Evolutionary conservation across 2,113 vertebrate genomes (phyloP).

Genomic region (Ictalurus punctatus): DNA sequence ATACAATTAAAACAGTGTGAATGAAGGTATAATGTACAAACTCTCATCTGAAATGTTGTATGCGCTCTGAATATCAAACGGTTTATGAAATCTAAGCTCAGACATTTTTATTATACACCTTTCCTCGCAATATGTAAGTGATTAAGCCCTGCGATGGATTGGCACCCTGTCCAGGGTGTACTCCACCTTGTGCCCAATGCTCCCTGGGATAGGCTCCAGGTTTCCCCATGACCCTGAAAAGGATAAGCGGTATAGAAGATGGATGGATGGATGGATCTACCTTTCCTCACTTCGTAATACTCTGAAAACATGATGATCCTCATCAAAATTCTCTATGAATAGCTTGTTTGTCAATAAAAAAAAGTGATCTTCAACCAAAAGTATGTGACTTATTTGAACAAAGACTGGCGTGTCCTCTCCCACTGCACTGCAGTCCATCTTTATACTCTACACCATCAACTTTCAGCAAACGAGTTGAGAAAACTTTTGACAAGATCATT

Average conservation of each 20-base stretch:
- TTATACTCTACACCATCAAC: neutral
- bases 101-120: neutral
- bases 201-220: no score
- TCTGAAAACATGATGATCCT: neutral
- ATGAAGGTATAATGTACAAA: slow-evolving; percentile 1
- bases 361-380: slow-evolving; percentile 17
- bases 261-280: no score
- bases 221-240: no score
- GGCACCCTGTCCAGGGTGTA: no score
- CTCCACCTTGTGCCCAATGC: no score
- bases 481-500: neutral
- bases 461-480: neutral
- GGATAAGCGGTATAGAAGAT: no score
- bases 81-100: neutral
- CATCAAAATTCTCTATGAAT: slow-evolving; percentile 32
- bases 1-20: no score
- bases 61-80: neutral
- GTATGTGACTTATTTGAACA: neutral
- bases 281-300: neutral
- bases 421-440: neutral
- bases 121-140: no score
- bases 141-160: no score
- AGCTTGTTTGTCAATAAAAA: slow-evolving; percentile 16
- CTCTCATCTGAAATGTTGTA: neutral
- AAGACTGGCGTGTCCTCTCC: neutral